Base-by-base conservation (phyloP, 2,113 vertebrate genomes). In the Vulpes vulpes region DNA sequence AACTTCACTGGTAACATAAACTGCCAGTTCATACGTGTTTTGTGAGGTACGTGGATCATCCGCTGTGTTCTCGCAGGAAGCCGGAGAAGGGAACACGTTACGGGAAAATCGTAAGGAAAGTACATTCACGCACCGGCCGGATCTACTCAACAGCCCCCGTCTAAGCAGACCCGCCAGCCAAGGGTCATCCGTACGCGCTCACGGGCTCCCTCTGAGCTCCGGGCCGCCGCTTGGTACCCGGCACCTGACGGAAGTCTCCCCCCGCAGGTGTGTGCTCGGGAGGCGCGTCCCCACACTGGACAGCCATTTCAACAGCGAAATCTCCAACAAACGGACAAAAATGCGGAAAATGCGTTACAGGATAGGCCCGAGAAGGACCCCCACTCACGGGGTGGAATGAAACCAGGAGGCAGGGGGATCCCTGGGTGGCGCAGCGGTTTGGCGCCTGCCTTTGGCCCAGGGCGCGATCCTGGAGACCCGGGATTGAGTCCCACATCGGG, bases 321-420 rank as follows among this genome's bases (percentile, higher is more conserved):
- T 32, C 27, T 9, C 65, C 14, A 8, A 19, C 3, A 10, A 35
- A 85, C 62, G 5, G 16, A 51, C 2, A 12, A 19, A 27, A 82
- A 10, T 25, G 51, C 30, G 4, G 82, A 19, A 84, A 10, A 51
- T 2, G 19, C 3, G 2, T 22, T 12, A 11, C 35, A 17, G 23
- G 20, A 2, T 3, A 51, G 59, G 57, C 5, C 4, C 10, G 65
- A 51, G 12, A 11, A 60, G 43, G 65, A 5, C 35, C 8, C 3
- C 10, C 17, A 12, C 32, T 15, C 3, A 32, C 0, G 6, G 20
- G 0, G 2, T 7, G 22, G 25, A 22, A 5, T 1, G 60, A 8
- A 4, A 9, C 17, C 9, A 0, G 11, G n/a, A 25, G 25, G 27
- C 19, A 16, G 27, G 3, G 22, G 35, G 35, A 35, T 35, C 35